A percentile compares a stretch with the other conserved stretches of the same genome.
Evolutionary conservation across 53 echinoderm and acorn worm genomes (phyloP).

Genomic region (Patiria pectinifera): DNA sequence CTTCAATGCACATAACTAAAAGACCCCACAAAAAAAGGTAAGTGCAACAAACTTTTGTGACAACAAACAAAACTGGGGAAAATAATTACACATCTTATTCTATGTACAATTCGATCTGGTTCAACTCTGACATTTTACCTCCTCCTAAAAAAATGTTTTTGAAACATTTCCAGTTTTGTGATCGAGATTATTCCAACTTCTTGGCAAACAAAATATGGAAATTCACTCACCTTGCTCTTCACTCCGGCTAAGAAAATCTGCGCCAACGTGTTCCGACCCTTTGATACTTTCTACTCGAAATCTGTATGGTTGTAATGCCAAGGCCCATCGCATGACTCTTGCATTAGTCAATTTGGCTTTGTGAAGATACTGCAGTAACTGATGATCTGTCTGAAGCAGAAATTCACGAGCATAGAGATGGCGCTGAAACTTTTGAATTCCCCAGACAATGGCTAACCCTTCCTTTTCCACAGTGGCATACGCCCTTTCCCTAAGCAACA

Average conservation of each 20-base stretch:
- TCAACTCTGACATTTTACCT: neutral
- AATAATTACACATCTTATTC: no score
- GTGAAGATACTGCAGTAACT: neutral
- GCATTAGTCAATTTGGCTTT: slow-evolving; percentile 30
- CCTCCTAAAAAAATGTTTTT: slow-evolving; percentile 10
- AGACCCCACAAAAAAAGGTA: no score
- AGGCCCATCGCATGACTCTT: slow-evolving; percentile 19
- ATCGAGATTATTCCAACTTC: neutral
- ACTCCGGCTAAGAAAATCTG: slow-evolving; percentile 12
- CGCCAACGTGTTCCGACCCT: slow-evolving; percentile 11
- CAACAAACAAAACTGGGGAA: no score
- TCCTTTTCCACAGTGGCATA: slow-evolving; percentile 30
- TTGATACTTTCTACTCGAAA: slow-evolving; percentile 22
- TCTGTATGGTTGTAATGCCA: slow-evolving; percentile 25
- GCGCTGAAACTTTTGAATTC: neutral
- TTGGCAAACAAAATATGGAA: neutral
- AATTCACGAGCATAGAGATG: slow-evolving; percentile 16
- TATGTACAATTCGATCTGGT: no score
- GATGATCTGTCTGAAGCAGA: slow-evolving; percentile 25
- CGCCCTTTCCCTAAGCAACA: neutral
- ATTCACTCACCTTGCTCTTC: neutral
- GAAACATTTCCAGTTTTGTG: neutral
- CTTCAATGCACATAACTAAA: no score
- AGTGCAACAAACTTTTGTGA: no score
- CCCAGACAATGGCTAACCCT: slow-evolving; percentile 25